These are phyloP conservation scores for Etia nguti DNA, from an alignment of 2,113 vertebrate species.

Conservation along the genomic window DNA sequence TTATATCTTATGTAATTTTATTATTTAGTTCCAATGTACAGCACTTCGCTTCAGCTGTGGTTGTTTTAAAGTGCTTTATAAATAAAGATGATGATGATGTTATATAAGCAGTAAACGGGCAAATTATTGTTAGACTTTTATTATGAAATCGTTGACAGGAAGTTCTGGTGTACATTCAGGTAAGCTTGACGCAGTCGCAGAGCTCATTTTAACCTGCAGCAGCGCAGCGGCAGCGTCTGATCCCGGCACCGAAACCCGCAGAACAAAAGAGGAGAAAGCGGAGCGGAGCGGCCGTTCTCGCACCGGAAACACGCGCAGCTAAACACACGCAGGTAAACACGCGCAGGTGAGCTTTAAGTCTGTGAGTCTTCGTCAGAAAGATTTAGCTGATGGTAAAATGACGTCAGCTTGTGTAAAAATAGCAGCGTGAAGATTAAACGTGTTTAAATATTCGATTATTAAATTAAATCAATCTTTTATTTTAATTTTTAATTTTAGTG, in stretches of 20 bases:
- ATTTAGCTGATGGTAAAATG: background rate
- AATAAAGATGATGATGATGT: background rate
- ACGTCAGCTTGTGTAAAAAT: background rate
- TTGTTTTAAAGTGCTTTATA: background rate
- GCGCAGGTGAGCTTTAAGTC: background rate
- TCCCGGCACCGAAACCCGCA: background rate
- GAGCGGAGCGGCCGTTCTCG: too few relatives aligned
- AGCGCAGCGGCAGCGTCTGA: background rate
- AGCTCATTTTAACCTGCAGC: background rate
- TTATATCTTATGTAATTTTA: background rate
- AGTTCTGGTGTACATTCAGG: background rate
- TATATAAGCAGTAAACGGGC: background rate
- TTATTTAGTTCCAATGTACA: background rate
- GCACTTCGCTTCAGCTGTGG: background rate
- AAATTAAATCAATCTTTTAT: background rate
- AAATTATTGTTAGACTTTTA: background rate
- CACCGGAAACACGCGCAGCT: background rate
- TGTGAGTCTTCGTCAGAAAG: background rate
- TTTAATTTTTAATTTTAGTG: background rate
- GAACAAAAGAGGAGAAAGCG: background rate
- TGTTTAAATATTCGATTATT: background rate
- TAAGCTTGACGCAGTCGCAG: background rate
- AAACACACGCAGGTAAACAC: background rate
- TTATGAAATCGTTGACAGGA: background rate
- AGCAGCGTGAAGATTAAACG: background rate